Evolutionary conservation across 2,888 invertebrate genomes (phyloP).

Genomic region (Asteroscopus sphinx): DNA sequence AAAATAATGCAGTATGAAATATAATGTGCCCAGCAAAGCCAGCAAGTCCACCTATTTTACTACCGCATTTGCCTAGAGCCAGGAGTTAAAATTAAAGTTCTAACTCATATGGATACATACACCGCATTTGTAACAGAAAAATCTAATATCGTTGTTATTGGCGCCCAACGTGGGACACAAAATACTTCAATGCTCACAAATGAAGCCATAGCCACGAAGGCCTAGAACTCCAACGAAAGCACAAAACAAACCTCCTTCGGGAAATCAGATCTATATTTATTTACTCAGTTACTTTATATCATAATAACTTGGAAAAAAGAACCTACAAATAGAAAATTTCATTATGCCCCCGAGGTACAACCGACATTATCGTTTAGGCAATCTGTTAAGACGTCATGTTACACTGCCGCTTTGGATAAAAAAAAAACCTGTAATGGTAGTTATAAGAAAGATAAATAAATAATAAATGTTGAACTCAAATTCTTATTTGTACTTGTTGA

Average conservation of each 20-base stretch:
- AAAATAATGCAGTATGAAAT: slow-evolving; percentile 3
- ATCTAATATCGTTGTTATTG: slow-evolving; percentile 54
- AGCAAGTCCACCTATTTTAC: slow-evolving; percentile 29
- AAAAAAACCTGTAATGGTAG: no score
- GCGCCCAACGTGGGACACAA: slow-evolving; percentile 42
- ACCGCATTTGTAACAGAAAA: slow-evolving; percentile 40
- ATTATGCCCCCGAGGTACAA: slow-evolving; percentile 20
- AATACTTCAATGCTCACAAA: slow-evolving; percentile 54
- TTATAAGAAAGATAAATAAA: no score
- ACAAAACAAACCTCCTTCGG: slow-evolving; percentile 49
- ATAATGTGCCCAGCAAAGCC: slow-evolving; percentile 3
- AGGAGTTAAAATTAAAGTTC: slow-evolving; percentile 38
- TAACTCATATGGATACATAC: slow-evolving; percentile 40
- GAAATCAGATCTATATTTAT: slow-evolving; percentile 54
- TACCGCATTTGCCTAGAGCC: slow-evolving; percentile 14
- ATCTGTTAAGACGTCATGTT: slow-evolving; percentile 25
- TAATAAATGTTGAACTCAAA: slow-evolving; percentile 10
- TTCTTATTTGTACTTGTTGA: slow-evolving; percentile 10
- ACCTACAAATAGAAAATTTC: slow-evolving; percentile 32
- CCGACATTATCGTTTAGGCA: slow-evolving; percentile 28
- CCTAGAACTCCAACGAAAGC: slow-evolving; percentile 33
- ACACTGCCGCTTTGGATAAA: no score
- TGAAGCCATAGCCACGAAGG: slow-evolving; percentile 30
- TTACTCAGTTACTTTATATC: slow-evolving; percentile 41
- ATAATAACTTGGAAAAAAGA: slow-evolving; percentile 37